Base-by-base conservation (phyloP, 2,888 invertebrate genomes). In the Serrognathus titanus region DNA sequence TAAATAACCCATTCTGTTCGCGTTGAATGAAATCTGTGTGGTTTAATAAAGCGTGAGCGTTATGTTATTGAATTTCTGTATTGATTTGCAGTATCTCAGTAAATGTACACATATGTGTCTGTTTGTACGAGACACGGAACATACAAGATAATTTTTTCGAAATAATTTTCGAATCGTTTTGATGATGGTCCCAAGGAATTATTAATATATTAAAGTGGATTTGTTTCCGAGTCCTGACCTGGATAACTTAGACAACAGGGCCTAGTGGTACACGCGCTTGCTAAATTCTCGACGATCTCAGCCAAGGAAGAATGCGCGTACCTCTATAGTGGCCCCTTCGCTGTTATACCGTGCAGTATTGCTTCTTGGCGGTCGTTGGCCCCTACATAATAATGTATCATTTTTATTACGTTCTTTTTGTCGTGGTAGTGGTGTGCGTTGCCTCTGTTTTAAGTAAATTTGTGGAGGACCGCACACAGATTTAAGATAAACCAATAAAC, bases 271-370 rank as follows among this genome's bases (percentile, higher is more conserved):
- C 52, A 57, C 58, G 55, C 53, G 58, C 57, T 55, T 51, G 62
- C 60, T 64, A 59, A 64, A 64, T 66, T 64, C 65, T 64, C 63
- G 57, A 62, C 63, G 59, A 57, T 63, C 64, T 59, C 63, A 64
- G 63, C 63, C 65, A 60, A 20, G 41, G 54, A 65, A 65, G 65
- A 65, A 65, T 65, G 65, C 61, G 7, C 43, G 63, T 63, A 63
- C 54, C 59, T 61, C 60, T 64, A 63, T 60, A 64, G 55, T 57
- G 57, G 60, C 57, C 62, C 63, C 61, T 57, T 57, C 55, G 53
- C 54, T 60, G 63, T 51, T 49, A 49, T 60, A 56, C 56, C 53
- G 64, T 64, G 64, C 64, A 59, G 60, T 64, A 63, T 63, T 61
- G 64, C 61, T 63, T 61, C 54, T 55, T 59, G 61, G 54, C 64